Percentiles rank a stretch among this genome's conserved stretches.
phyloP scores from a whole-genome alignment of 2,888 invertebrate genomes.

The Idaea aversata region DNA sequence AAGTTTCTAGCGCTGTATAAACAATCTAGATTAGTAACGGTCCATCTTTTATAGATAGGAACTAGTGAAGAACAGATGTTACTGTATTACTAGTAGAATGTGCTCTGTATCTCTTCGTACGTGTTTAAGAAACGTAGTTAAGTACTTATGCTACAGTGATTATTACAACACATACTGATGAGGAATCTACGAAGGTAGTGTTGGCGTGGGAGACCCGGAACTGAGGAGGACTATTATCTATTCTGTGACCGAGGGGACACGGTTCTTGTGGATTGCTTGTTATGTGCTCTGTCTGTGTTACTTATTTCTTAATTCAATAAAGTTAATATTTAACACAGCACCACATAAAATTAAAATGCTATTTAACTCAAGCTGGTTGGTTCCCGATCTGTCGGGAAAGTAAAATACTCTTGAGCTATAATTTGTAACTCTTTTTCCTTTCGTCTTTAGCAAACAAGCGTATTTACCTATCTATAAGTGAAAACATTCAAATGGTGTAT shows the following conservation, averaged over 20 bases:
- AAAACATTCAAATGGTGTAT: no score
- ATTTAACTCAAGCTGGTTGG: no score
- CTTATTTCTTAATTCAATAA: no score
- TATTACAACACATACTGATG: neutral
- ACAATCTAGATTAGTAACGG: neutral
- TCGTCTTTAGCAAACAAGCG: no score
- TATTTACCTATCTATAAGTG: no score
- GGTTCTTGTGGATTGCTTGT: constrained; percentile 15
- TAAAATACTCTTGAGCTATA: no score
- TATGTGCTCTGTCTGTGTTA: constrained; percentile 7
- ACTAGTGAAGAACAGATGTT: neutral
- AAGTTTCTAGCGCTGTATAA: no score
- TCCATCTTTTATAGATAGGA: neutral
- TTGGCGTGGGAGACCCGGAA: constrained; percentile 30
- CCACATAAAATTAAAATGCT: no score
- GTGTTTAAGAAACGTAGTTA: neutral
- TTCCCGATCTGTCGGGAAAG: no score
- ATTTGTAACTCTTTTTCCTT: no score
- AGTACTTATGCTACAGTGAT: neutral
- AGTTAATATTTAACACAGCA: no score
- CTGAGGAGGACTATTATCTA: neutral
- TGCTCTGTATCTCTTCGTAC: neutral
- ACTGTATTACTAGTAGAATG: neutral
- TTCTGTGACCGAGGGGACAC: constrained; percentile 5
- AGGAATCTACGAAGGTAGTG: constrained; percentile 7